These are phyloP conservation scores for Spodoptera exigua DNA, from an alignment of 2,888 invertebrate genomes.

Conservation along the genomic window DNA sequence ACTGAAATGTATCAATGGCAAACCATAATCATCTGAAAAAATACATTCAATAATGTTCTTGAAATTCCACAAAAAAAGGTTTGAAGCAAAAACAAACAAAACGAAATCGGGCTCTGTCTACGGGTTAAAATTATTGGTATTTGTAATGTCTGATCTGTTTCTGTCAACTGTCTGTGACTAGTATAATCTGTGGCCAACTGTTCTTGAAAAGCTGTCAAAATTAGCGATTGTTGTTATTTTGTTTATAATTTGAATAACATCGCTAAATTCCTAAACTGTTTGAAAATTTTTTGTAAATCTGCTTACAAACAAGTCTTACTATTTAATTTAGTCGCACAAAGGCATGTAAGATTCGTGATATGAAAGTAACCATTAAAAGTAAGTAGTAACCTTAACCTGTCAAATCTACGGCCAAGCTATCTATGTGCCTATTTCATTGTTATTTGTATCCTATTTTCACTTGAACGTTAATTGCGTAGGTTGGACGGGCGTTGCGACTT, in stretches of 20 bases:
- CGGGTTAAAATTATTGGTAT: too few species aligned
- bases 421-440: conserved; percentile 16
- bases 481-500: conserved; percentile 98
- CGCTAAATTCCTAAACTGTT: neutral
- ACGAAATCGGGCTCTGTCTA: too few species aligned
- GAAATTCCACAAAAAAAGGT: too few species aligned
- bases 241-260: neutral
- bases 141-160: too few species aligned
- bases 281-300: neutral
- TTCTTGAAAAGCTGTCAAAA: conserved; percentile 12
- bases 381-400: conserved; percentile 72
- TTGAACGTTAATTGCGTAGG: conserved; percentile 80
- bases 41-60: too few species aligned
- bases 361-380: conserved; percentile 91
- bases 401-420: conserved; percentile 8
- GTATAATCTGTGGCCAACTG: too few species aligned
- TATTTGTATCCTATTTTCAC: conserved; percentile 12
- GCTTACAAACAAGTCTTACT: neutral
- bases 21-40: too few species aligned
- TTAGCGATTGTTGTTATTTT: conserved; percentile 36
- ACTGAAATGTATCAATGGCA: too few species aligned
- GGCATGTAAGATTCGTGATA: conserved; percentile 66
- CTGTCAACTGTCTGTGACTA: neutral
- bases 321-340: conserved; percentile 20
- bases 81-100: too few species aligned